phyloP scores from a whole-genome alignment of 2,888 invertebrate genomes.

The Melipona beecheii region DNA sequence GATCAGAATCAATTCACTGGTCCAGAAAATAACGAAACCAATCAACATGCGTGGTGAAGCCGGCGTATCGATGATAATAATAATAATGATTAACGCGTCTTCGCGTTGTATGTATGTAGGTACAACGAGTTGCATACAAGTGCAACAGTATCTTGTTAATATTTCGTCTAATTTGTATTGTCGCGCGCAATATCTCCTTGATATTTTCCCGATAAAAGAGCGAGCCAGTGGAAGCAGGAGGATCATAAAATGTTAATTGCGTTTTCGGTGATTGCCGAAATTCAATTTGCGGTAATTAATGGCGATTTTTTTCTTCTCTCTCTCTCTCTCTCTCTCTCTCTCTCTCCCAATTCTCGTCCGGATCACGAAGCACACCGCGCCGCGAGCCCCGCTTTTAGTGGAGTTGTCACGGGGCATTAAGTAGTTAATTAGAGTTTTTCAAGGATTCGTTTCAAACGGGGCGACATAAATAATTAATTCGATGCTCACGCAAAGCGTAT shows the following conservation, averaged over 20 bases:
- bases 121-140: not conserved
- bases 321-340: not conserved
- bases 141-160: conserved; percentile 15
- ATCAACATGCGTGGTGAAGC: not conserved
- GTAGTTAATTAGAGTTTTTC: conserved; percentile 51
- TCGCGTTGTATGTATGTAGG: not conserved
- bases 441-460: conserved; percentile 29
- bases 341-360: not conserved
- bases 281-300: conserved; percentile 43
- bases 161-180: conserved; percentile 8
- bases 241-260: conserved; percentile 34
- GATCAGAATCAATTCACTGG: not conserved
- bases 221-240: not conserved
- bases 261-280: conserved; percentile 28
- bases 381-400: conserved; percentile 2
- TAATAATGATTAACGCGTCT: conserved; percentile 12
- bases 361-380: not conserved
- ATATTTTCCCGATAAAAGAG: conserved; percentile 23
- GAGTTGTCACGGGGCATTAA: conserved; percentile 43
- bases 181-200: not conserved
- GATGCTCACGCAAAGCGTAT: conserved; percentile 38
- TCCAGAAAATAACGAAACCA: not conserved
- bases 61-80: not conserved
- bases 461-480: conserved; percentile 46
- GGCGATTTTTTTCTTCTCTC: conserved; percentile 7